Percentiles rank a stretch among this genome's conserved stretches.
These are phyloP conservation scores for Pungitius pungitius DNA, from an alignment of 2,113 vertebrate species.

Conservation along the genomic window DNA sequence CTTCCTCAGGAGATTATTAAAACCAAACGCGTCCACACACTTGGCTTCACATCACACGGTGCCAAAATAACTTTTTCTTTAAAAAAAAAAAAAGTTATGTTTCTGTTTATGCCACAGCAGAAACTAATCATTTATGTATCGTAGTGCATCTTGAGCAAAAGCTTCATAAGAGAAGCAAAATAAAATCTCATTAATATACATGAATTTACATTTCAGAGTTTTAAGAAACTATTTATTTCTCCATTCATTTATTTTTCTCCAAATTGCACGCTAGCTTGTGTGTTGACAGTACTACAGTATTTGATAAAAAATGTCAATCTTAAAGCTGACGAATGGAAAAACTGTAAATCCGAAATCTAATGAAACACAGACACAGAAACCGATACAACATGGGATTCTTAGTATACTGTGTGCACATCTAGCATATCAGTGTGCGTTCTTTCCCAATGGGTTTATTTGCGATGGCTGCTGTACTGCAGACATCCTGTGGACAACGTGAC, in stretches of 20 bases:
- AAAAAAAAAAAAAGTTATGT: too few relatives aligned
- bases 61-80: not conserved
- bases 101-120: too few relatives aligned
- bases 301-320: not conserved
- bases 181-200: not conserved
- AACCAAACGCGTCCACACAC: conserved; percentile 22
- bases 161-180: not conserved
- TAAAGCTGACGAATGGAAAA: too few relatives aligned
- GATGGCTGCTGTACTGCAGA: not conserved
- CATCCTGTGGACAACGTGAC: not conserved
- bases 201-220: not conserved
- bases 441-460: too few relatives aligned
- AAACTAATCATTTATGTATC: not conserved
- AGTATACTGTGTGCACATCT: not conserved
- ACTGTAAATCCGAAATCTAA: too few relatives aligned
- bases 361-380: not conserved
- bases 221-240: not conserved
- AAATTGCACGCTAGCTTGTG: not conserved
- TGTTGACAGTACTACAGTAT: not conserved
- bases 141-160: not conserved
- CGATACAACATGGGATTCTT: not conserved
- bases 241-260: not conserved
- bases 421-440: not conserved
- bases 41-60: conserved; percentile 19
- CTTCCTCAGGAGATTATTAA: conserved; percentile 49